A percentile compares a stretch with the other conserved stretches of the same genome.
Conservation (phyloP, 2,797 vertebrate genomes). For the Psittacula derbiana region DNA sequence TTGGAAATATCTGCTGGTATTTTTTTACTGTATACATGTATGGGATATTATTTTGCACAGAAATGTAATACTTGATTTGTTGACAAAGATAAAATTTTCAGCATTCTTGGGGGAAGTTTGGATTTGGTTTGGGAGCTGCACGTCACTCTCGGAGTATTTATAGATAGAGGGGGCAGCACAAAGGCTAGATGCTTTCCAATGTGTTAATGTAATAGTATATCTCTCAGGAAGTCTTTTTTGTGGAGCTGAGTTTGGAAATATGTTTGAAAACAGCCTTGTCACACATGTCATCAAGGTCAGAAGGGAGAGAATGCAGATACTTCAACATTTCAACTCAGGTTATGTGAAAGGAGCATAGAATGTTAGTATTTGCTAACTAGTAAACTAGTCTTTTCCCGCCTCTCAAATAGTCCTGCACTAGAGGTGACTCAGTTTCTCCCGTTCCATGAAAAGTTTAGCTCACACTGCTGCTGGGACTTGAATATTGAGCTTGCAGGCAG, state of each 20-base stretch:
- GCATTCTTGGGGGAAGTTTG: background rate
- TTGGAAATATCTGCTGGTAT: background rate
- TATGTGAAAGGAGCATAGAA: background rate
- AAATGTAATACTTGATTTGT: background rate
- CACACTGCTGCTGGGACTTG: background rate
- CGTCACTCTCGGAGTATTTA: background rate
- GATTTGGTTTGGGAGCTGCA: background rate
- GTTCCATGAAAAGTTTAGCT: background rate
- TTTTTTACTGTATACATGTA: background rate
- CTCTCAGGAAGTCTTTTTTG: background rate
- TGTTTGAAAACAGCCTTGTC: slow-evolving; percentile 33
- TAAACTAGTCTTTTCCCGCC: background rate
- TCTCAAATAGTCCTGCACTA: background rate
- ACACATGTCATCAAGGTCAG: background rate
- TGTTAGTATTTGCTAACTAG: background rate
- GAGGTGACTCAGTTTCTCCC: background rate
- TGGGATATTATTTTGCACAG: background rate
- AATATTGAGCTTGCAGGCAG: background rate
- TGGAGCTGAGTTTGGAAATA: background rate
- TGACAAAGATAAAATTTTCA: background rate
- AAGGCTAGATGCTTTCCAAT: background rate
- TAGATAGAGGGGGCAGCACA: background rate
- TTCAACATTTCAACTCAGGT: background rate
- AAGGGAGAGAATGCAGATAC: background rate
- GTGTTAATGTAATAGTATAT: background rate